phyloP scores from a whole-genome alignment of 2,113 vertebrate genomes.

The Gallinago media region DNA sequence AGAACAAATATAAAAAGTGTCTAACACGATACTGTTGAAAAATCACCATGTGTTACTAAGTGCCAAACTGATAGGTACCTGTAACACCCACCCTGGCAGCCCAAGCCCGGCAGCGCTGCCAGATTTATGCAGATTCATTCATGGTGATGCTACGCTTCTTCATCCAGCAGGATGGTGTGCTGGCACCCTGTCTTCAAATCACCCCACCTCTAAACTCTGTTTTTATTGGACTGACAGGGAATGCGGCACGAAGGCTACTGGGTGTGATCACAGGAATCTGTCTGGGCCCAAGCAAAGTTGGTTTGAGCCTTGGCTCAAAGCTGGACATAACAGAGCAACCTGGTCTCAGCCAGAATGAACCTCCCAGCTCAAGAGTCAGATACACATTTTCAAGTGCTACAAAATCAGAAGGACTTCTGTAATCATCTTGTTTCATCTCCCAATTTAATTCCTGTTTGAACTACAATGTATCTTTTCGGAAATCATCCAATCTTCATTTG shows the following conservation, averaged over 20 bases:
- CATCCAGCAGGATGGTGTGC: not conserved
- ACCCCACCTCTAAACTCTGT: not conserved
- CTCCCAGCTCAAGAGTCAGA: not conserved
- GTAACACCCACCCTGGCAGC: not conserved
- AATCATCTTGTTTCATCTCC: not conserved
- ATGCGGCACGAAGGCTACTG: fast-evolving
- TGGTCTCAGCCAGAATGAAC: not conserved
- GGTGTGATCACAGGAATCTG: not conserved
- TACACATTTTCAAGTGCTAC: not conserved
- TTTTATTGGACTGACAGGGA: not conserved
- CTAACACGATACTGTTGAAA: not conserved
- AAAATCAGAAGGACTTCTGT: not conserved
- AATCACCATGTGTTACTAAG: not conserved
- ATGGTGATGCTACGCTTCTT: not conserved
- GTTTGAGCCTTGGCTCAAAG: not conserved
- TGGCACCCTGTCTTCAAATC: not conserved
- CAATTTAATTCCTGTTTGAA: not conserved
- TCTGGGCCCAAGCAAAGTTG: not conserved
- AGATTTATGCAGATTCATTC: not conserved
- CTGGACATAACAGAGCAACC: not conserved
- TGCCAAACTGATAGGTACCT: not conserved
- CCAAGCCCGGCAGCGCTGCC: not conserved
- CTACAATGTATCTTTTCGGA: not conserved
- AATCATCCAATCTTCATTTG: not conserved
- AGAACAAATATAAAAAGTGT: not conserved